Base-by-base conservation (phyloP, 2,797 vertebrate species). In the Phrynocephalus forsythii region DNA sequence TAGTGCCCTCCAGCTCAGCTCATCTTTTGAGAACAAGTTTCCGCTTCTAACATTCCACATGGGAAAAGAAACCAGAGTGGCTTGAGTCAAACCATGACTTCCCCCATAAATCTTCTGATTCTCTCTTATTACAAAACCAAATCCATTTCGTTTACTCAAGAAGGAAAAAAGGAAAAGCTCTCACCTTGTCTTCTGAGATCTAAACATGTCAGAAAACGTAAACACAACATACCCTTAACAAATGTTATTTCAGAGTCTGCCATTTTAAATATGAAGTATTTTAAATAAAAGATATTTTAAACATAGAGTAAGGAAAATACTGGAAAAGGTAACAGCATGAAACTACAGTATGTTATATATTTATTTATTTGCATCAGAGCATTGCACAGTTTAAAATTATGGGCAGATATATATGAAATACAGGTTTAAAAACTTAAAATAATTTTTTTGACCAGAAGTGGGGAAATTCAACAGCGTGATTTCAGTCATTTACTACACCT, bases 151-250 rank as follows among this genome's bases (percentile, higher is more conserved):
- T 38, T 44, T 28, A 22, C 63, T 76, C 20, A 18, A 82, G 18
- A 26, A 76, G 26, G 48, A 67, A 88, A 44, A 71, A 75, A 83
- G 79, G 16, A 5, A 66, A 6, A 90, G 38, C 80, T 33, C 20
- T 67, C 16, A 67, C 6, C 56, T 75, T 20, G 13, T 72, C 56
- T 85, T 81, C 71, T 6, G 76, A n/a, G 69, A 86, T 69, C 71
- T 91, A 87, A 63, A 77, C 7, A 13, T 63, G 38, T 88, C 79
- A 81, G 87, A 82, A 87, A 85, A 89, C 44, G 11, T 66, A 85
- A 86, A 22, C 87, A 22, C 11, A 44, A 30, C 72, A 87, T 81
- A 86, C 11, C 24, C 13, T 26, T 82, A 90, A 82, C 76, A 69
- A 10, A 44, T 86, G 67, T 80, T 76, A 88, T 38, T 48, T 73